A percentile compares a stretch with the other conserved stretches of the same genome.
Evolutionary conservation across 2,888 invertebrate species (phyloP).

Genomic region (Cephus spinipes): DNA sequence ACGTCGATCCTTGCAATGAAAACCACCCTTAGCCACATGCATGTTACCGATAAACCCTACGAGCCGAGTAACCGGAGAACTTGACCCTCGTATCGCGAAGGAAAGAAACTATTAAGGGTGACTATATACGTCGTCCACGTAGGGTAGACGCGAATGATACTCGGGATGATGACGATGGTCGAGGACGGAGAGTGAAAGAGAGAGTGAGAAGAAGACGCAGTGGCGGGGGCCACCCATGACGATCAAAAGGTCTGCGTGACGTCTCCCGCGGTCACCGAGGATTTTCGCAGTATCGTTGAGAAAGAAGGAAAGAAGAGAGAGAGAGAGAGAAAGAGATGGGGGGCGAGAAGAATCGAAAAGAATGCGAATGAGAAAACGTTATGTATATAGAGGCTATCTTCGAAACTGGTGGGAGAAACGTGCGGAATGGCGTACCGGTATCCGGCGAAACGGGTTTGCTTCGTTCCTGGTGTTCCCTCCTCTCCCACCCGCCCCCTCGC

Average conservation of each 20-base stretch:
- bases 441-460: conserved; percentile 29
- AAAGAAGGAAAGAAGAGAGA: not conserved
- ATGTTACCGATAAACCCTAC: not conserved
- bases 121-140: not conserved
- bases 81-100: not conserved
- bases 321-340: not conserved
- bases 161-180: not conserved
- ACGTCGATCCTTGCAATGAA: not conserved
- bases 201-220: not conserved
- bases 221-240: not conserved
- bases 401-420: not conserved
- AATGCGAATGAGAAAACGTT: not conserved
- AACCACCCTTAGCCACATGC: not conserved
- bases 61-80: not conserved
- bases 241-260: not conserved
- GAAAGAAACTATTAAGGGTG: not conserved
- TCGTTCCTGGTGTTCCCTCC: not conserved
- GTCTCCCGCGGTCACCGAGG: conserved; percentile 12
- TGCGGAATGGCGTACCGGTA: conserved; percentile 13
- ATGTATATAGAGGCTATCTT: not conserved
- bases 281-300: conserved; percentile 8
- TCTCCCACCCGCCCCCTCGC: not conserved
- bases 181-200: not conserved
- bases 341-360: not conserved
- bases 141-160: not conserved